Conservation (phyloP, 2,888 invertebrate genomes). For the Platynereis dumerilii region DNA sequence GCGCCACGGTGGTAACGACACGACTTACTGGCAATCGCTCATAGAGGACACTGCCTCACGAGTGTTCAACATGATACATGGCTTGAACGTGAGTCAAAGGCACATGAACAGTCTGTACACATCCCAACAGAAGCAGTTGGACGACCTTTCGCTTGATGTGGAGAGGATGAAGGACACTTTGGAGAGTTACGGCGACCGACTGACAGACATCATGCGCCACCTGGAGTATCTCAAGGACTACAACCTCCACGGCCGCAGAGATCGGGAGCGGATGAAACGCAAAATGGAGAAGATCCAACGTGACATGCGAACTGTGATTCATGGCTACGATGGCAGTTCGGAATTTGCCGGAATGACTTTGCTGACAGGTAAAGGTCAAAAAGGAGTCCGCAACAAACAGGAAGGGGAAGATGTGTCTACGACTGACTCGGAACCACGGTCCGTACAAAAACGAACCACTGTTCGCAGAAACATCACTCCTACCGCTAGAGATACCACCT, state of each 20-base stretch:
- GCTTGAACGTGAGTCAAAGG: neutral
- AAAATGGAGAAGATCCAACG: constrained; percentile 12
- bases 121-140: constrained; percentile 23
- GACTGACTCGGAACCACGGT: neutral
- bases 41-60: constrained; percentile 2
- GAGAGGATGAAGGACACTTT: constrained; percentile 15
- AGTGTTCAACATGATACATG: neutral
- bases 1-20: neutral
- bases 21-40: neutral
- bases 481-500: neutral
- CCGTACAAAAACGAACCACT: neutral
- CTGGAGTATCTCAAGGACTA: constrained; percentile 10
- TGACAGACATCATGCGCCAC: neutral
- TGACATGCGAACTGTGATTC: constrained; percentile 6
- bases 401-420: neutral
- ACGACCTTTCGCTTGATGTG: constrained; percentile 23
- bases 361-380: neutral
- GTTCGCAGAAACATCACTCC: neutral
- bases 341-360: neutral
- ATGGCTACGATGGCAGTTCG: neutral
- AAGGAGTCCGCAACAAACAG: neutral
- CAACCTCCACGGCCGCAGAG: neutral
- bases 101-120: neutral
- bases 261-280: constrained; percentile 6
- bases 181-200: neutral